Evolutionary conservation across 2,113 vertebrate genomes (phyloP).

Genomic region (Brevimyrus niger): DNA sequence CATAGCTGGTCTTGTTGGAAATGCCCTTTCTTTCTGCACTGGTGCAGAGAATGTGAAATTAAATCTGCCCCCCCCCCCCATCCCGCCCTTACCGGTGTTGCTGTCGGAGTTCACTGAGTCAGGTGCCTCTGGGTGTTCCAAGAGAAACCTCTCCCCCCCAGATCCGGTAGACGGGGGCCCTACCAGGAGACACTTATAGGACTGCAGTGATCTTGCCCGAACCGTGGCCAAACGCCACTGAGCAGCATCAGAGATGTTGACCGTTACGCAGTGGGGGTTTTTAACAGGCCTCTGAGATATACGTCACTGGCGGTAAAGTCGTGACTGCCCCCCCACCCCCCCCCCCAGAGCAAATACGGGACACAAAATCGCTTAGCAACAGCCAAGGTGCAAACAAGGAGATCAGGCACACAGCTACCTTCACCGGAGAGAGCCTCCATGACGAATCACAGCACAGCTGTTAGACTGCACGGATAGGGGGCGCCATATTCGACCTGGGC

Average conservation of each 20-base stretch:
- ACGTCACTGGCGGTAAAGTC: not conserved
- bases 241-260: not conserved
- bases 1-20: not conserved
- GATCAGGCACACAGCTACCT: not conserved
- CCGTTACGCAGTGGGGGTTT: not conserved
- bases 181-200: conserved; percentile 25
- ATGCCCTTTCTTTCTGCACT: not conserved
- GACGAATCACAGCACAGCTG: not conserved
- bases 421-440: not conserved
- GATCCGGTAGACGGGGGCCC: not conserved
- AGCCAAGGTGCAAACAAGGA: not conserved
- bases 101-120: not conserved
- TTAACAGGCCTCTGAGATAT: not conserved
- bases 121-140: not conserved
- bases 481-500: not conserved
- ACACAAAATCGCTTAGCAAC: not conserved
- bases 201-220: not conserved
- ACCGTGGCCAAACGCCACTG: not conserved
- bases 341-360: not conserved
- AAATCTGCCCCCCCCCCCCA: not conserved
- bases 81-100: not conserved
- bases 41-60: not conserved
- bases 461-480: not conserved
- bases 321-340: not conserved
- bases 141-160: not conserved